Percentiles rank a stretch among this genome's conserved stretches.
phyloP scores from a whole-genome alignment of 2,888 invertebrate species.

The Tanypteryx hageni region DNA sequence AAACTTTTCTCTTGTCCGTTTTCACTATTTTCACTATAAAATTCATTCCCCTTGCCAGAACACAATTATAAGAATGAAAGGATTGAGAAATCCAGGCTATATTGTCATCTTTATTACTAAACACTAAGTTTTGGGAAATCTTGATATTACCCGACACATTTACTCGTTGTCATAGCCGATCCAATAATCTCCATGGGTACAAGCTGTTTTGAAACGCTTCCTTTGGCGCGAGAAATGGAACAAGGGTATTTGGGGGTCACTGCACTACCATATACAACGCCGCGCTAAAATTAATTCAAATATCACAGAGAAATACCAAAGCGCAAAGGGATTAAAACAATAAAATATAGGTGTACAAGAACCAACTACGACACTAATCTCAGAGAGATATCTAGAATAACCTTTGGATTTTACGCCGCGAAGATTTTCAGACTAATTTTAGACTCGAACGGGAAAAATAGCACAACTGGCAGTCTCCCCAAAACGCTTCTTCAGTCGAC shows the following conservation, averaged over 20 bases:
- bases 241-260: neutral
- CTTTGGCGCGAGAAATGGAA: neutral
- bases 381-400: constrained; percentile 5
- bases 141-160: neutral
- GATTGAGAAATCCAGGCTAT: neutral
- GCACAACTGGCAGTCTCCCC: constrained; percentile 59
- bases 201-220: neutral
- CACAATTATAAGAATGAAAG: neutral
- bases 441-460: constrained; percentile 49
- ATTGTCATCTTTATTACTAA: neutral
- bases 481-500: constrained; percentile 48
- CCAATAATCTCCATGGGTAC: neutral
- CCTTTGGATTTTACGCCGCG: constrained; percentile 12
- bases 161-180: too few relatives aligned
- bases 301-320: neutral
- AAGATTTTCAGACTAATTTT: constrained; percentile 48
- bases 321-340: neutral
- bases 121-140: neutral
- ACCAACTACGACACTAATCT: neutral
- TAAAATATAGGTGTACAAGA: neutral
- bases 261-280: neutral
- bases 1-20: neutral
- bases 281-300: neutral
- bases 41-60: neutral
- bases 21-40: neutral